Base-by-base conservation (phyloP, 2,888 invertebrate species). In the Drosophila rubida region DNA sequence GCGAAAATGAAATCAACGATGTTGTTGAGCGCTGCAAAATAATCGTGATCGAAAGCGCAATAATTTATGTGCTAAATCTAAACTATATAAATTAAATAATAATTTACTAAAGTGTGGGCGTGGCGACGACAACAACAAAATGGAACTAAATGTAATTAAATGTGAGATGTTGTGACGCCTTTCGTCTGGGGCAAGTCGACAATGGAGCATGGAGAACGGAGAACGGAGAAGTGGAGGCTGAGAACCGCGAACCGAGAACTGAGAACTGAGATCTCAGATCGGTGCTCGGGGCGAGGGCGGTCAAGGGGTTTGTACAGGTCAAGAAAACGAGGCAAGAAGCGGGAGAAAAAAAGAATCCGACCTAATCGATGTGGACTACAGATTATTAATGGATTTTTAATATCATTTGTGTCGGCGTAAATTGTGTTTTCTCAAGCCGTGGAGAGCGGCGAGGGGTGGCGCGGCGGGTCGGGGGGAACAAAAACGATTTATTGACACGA, bases 351-450 rank as follows among this genome's bases (percentile, higher is more conserved):
- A 32, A 66, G 58, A 72, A 54, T 71, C 57, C 35, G 37, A 58
- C 54, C 73, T 70, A 87, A 81, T 80, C 79, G 79, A 78, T 68
- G 77, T 65, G 48, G 64, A 71, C 68, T 66, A 70, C 50, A 66
- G 72, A 75, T 85, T 85, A 87, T 89, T 87, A 87, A 87, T 87
- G 89, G 82, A 82, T 80, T 87, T 87, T 85, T 85, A 87, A 88
- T 88, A 85, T 85, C 82, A 78, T 77, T 82, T 76, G 78, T 70
- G 74, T 85, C 80, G 78, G 82, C 75, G 84, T 86, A 86, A 87
- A 84, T 87, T 81, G 78, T 86, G 67, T 87, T 78, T 77, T 61
- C 50, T 11, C 1, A 19, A 27, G 4, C 6, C 3, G 32, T 11
- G n/a, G 16, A 19, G 30, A 32, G 19, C 6, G 7, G 19, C 19